phyloP scores from a whole-genome alignment of 2,113 vertebrate genomes.

The Tenrec ecaudatus region DNA sequence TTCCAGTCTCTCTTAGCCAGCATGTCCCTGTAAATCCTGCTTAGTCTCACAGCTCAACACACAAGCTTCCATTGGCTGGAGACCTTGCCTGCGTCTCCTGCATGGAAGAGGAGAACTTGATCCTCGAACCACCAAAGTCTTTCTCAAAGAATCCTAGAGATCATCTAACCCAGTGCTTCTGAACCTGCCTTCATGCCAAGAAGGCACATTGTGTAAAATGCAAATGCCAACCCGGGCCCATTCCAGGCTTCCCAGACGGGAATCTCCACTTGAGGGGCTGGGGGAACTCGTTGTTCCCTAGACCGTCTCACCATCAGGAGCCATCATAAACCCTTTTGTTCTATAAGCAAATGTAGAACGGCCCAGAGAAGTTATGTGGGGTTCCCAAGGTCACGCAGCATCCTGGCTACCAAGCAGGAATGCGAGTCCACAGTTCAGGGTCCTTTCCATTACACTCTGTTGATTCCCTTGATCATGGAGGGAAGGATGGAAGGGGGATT shows the following conservation, averaged over 20 bases:
- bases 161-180: not conserved
- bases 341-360: not conserved
- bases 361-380: not conserved
- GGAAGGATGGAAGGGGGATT: not conserved
- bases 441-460: not conserved
- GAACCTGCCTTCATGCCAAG: not conserved
- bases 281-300: not conserved
- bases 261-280: not conserved
- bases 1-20: not conserved
- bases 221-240: not conserved
- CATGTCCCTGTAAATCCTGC: not conserved
- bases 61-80: not conserved
- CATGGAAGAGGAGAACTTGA: not conserved
- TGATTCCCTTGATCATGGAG: not conserved
- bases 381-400: not conserved
- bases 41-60: not conserved
- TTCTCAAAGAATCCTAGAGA: not conserved
- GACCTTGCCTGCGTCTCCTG: not conserved
- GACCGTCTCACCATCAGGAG: not conserved
- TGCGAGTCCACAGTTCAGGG: not conserved
- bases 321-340: not conserved
- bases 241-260: not conserved
- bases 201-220: not conserved
- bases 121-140: not conserved
- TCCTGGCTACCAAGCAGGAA: too few species aligned